A percentile compares a stretch with the other conserved stretches of the same genome.
These are phyloP conservation scores for Macrostomum cliftonense DNA, from an alignment of 2,888 invertebrate species.

Conservation along the genomic window DNA sequence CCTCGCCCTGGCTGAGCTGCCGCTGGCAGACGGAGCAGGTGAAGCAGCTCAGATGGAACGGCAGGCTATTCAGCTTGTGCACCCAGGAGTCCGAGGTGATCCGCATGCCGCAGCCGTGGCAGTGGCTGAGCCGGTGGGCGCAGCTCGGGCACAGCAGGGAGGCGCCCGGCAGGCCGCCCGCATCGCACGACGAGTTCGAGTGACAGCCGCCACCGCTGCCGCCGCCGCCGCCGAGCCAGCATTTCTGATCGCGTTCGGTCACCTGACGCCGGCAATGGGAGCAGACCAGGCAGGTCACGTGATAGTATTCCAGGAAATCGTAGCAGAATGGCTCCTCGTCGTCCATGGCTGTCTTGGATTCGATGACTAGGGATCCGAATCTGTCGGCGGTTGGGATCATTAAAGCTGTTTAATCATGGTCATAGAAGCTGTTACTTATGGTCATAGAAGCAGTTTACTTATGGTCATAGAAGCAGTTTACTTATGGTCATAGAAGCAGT, in stretches of 20 bases:
- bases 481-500: too few relatives aligned
- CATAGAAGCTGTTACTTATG: too few relatives aligned
- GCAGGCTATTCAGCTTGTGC: slow-evolving; percentile 9
- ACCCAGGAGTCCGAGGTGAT: slow-evolving; percentile 10
- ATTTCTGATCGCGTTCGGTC: slow-evolving; percentile 4
- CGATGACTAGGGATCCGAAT: too few relatives aligned
- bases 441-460: too few relatives aligned
- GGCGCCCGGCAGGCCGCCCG: too few relatives aligned
- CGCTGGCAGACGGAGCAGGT: slow-evolving; percentile 8
- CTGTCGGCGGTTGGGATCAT: too few relatives aligned
- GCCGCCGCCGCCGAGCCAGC: slow-evolving; percentile 3
- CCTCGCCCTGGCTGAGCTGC: slow-evolving; percentile 9
- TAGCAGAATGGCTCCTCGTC: too few relatives aligned
- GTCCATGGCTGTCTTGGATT: too few relatives aligned
- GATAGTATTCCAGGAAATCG: slow-evolving; percentile 2
- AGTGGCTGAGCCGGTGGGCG: slow-evolving; percentile 4
- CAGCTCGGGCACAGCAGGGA: too few relatives aligned
- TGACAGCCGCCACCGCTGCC: not conserved
- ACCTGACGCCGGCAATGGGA: slow-evolving; percentile 1
- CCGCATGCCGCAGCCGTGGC: slow-evolving; percentile 7
- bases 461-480: too few relatives aligned
- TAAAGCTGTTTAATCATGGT: too few relatives aligned
- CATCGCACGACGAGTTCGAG: not conserved
- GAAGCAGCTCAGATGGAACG: slow-evolving; percentile 11
- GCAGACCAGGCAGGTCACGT: slow-evolving; percentile 3